phyloP scores from a whole-genome alignment of 2,113 vertebrate species.

The Eudyptes chrysolophus region DNA sequence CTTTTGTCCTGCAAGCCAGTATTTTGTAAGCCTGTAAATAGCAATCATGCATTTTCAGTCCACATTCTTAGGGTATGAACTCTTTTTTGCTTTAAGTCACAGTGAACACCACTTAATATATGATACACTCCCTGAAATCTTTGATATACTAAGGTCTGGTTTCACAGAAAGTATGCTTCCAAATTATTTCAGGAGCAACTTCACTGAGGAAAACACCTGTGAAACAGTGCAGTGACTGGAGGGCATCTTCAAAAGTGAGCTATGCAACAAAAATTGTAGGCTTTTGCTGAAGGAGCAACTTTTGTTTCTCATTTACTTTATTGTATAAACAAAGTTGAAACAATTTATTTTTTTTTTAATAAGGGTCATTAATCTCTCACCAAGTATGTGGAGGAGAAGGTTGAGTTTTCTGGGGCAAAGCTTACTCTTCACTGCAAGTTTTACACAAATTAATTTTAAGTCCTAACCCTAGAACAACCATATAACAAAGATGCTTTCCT shows the following conservation, averaged over 20 bases:
- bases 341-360: background rate
- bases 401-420: background rate
- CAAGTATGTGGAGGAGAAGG: background rate
- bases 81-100: background rate
- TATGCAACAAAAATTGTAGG: background rate
- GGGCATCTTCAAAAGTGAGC: background rate
- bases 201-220: background rate
- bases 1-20: background rate
- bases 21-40: background rate
- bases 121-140: background rate
- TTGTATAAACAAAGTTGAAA: background rate
- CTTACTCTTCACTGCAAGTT: background rate
- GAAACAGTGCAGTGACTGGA: background rate
- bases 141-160: background rate
- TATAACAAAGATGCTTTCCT: background rate
- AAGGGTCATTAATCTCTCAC: slow-evolving; percentile 24
- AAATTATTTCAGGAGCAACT: background rate
- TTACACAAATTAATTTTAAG: background rate
- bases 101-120: background rate
- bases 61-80: background rate
- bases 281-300: background rate
- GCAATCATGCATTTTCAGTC: background rate
- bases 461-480: background rate
- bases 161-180: background rate
- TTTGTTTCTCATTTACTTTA: background rate